Percentiles rank a stretch among this genome's conserved stretches.
Conservation (phyloP, 2,113 vertebrate species). For the Oncorhynchus masou region DNA sequence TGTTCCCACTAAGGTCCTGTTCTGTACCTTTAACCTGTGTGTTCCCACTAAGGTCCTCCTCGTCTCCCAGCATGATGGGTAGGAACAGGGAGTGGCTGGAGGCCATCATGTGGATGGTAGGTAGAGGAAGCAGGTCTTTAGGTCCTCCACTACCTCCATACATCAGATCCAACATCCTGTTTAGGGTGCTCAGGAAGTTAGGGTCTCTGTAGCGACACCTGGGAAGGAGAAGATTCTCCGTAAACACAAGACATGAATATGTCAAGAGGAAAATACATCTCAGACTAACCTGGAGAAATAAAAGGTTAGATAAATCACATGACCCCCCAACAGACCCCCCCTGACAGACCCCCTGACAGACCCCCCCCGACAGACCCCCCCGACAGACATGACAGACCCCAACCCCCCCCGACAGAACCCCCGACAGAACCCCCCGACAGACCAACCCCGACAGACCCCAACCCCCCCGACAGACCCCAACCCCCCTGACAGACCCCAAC, state of each 20-base stretch:
- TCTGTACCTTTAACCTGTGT: conserved; percentile 76
- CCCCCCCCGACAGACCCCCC: no score
- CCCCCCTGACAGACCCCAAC: no score
- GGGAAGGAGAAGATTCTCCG: not conserved
- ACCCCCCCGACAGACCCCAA: no score
- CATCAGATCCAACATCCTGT: conserved; percentile 64
- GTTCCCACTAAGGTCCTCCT: conserved; percentile 51
- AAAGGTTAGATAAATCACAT: no score
- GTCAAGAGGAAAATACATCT: no score
- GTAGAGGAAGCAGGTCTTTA: conserved; percentile 70
- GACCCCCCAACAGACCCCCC: no score
- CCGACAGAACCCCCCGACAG: not conserved
- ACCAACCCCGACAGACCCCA: no score
- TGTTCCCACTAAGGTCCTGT: not conserved
- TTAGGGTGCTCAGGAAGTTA: conserved; percentile 76
- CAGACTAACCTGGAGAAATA: no score
- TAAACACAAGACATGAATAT: not conserved
- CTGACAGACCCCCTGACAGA: no score
- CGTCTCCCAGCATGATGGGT: conserved; percentile 76
- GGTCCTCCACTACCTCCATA: conserved; percentile 59
- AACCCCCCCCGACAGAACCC: no score
- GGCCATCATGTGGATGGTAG: conserved; percentile 85
- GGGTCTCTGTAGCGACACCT: conserved; percentile 85
- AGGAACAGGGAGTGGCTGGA: conserved; percentile 92
- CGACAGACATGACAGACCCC: no score